phyloP scores from a whole-genome alignment of 2,888 invertebrate genomes.

The Dasysyrphus tricinctus region DNA sequence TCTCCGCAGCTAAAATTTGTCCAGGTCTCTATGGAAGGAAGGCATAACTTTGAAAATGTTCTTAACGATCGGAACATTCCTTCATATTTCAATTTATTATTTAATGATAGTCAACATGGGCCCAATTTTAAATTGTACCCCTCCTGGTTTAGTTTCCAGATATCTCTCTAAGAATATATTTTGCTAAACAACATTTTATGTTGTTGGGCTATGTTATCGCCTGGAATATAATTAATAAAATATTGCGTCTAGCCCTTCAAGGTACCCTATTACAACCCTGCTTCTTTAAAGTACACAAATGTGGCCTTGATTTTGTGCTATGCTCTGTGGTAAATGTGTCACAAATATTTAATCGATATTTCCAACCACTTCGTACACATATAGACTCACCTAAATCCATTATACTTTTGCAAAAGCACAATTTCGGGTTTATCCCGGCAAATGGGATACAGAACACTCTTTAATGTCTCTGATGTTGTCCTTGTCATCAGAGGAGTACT shows the following conservation, averaged over 20 bases:
- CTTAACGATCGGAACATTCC: too few relatives aligned
- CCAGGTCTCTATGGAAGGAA: too few relatives aligned
- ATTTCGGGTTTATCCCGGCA: slow-evolving; percentile 38
- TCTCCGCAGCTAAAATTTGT: too few relatives aligned
- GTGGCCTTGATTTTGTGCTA: slow-evolving; percentile 19
- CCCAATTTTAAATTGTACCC: not conserved
- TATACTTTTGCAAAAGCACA: slow-evolving; percentile 23
- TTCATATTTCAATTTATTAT: too few relatives aligned
- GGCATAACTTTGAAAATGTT: too few relatives aligned
- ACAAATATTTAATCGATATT: slow-evolving; percentile 52
- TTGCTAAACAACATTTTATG: not conserved
- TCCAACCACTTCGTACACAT: not conserved
- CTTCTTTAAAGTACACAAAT: not conserved
- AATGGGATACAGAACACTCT: slow-evolving; percentile 27
- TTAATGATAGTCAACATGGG: not conserved
- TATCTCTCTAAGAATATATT: not conserved
- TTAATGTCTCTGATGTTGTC: slow-evolving; percentile 56
- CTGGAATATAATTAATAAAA: not conserved
- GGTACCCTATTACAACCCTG: not conserved
- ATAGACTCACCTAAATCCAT: not conserved
- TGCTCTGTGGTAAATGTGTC: slow-evolving; percentile 1
- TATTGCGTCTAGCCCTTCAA: slow-evolving; percentile 12
- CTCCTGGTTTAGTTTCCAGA: not conserved
- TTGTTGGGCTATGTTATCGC: not conserved
- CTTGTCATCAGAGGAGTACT: slow-evolving; percentile 13